These are phyloP conservation scores for Syngnathus acus DNA, from an alignment of 2,797 vertebrate genomes.

Conservation along the genomic window DNA sequence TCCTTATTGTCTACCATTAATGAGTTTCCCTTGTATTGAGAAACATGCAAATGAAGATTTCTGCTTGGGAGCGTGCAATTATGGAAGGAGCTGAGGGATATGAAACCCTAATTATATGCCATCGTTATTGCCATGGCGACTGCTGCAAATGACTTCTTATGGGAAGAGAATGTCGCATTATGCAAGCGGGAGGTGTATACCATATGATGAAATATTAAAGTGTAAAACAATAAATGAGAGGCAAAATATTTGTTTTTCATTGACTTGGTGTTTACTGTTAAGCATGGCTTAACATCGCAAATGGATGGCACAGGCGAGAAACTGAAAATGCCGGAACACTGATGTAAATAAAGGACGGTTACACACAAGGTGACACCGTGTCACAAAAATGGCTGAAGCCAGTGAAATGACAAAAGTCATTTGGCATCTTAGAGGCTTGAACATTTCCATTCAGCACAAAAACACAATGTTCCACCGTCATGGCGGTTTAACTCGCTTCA, in stretches of 20 bases:
- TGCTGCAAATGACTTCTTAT: constrained; percentile 51
- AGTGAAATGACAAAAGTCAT: constrained; percentile 38
- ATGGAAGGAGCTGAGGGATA: constrained; percentile 58
- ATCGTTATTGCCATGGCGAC: constrained; percentile 66
- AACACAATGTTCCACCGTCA: constrained; percentile 48
- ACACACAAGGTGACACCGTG: constrained; percentile 24
- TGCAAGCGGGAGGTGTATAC: constrained; percentile 5
- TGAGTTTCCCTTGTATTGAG: constrained; percentile 66
- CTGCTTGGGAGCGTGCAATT: constrained; percentile 63
- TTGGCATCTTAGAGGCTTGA: constrained; percentile 17
- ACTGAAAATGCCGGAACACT: neutral
- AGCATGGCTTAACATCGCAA: neutral
- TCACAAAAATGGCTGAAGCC: constrained; percentile 35
- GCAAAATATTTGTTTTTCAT: constrained; percentile 5
- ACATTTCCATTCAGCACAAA: constrained; percentile 49
- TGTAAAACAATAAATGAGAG: neutral
- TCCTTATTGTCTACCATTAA: constrained; percentile 73
- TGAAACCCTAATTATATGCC: constrained; percentile 63
- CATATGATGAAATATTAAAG: constrained; percentile 3
- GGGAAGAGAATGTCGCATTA: constrained; percentile 25
- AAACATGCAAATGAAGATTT: constrained; percentile 70
- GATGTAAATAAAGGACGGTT: constrained; percentile 7
- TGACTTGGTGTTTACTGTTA: neutral
- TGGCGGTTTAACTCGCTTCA: constrained; percentile 41
- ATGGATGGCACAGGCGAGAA: neutral